Conservation (phyloP, 2,797 vertebrate species). For the Benthosema pterotum region DNA sequence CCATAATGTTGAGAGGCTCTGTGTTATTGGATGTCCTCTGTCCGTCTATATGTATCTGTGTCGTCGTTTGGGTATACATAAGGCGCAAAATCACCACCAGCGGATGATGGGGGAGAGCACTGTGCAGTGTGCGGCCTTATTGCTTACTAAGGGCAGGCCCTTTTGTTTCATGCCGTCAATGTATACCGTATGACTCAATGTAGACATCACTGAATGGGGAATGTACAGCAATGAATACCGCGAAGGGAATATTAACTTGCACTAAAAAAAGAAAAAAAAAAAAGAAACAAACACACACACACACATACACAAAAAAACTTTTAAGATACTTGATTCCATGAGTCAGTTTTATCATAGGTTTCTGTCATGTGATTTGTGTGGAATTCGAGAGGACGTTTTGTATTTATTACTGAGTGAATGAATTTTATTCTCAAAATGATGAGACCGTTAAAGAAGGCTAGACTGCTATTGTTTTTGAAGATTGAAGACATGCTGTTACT, state of each 20-base stretch:
- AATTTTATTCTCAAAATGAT: constrained; percentile 84
- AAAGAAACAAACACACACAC: constrained; percentile 53
- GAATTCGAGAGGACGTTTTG: constrained; percentile 98
- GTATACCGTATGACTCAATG: constrained; percentile 86
- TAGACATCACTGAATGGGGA: constrained; percentile 99
- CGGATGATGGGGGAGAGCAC: constrained; percentile 90
- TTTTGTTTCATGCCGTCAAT: constrained; percentile 85
- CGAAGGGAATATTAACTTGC: constrained; percentile 99
- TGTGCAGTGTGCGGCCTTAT: constrained; percentile 98
- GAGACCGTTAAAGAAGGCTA: constrained; percentile 93
- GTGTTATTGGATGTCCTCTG: constrained; percentile 61
- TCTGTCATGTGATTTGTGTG: constrained; percentile 90
- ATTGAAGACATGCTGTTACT: constrained; percentile 98
- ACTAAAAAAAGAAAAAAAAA: too few species aligned
- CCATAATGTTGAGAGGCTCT: constrained; percentile 72
- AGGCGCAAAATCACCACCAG: constrained; percentile 97
- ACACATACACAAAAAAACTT: constrained; percentile 80
- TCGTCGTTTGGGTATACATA: constrained; percentile 64
- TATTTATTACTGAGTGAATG: constrained; percentile 99
- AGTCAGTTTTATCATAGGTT: constrained; percentile 99
- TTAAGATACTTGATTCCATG: constrained; percentile 99
- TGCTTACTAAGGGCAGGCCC: constrained; percentile 95
- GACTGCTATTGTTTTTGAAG: constrained; percentile 96
- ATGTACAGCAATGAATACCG: constrained; percentile 99
- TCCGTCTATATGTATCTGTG: constrained; percentile 48